phyloP scores from a whole-genome alignment of 2,113 vertebrate species.

The Eupsittula cactorum region DNA sequence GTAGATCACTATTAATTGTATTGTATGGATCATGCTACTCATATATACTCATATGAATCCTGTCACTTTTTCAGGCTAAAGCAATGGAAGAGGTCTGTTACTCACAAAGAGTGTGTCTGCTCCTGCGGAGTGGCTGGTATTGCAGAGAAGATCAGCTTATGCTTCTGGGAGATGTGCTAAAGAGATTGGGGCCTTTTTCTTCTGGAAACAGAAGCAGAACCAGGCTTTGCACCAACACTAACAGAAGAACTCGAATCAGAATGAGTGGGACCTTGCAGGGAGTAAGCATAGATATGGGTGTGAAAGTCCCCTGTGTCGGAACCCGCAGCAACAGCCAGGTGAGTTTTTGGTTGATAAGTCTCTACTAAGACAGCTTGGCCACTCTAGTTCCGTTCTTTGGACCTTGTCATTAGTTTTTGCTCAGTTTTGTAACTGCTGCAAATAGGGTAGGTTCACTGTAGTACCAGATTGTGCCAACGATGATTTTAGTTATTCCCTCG shows the following conservation, averaged over 20 bases:
- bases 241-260: background rate
- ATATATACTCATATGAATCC: background rate
- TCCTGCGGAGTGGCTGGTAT: background rate
- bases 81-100: background rate
- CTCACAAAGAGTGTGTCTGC: background rate
- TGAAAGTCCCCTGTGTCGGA: background rate
- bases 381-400: background rate
- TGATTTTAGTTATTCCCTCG: background rate
- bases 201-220: background rate
- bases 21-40: background rate
- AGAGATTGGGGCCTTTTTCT: background rate
- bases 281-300: too few relatives aligned
- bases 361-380: background rate
- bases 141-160: background rate
- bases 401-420: background rate
- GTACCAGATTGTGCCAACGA: background rate
- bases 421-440: background rate
- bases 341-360: background rate
- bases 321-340: background rate
- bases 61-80: background rate
- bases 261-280: background rate
- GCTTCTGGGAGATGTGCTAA: background rate
- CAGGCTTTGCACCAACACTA: rapidly evolving
- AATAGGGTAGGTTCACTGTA: background rate
- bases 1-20: background rate